Evolutionary conservation across 2,888 invertebrate species (phyloP), one percentile per base, ranked within the genome.

Genomic region (Eucera pruinosa): DNA sequence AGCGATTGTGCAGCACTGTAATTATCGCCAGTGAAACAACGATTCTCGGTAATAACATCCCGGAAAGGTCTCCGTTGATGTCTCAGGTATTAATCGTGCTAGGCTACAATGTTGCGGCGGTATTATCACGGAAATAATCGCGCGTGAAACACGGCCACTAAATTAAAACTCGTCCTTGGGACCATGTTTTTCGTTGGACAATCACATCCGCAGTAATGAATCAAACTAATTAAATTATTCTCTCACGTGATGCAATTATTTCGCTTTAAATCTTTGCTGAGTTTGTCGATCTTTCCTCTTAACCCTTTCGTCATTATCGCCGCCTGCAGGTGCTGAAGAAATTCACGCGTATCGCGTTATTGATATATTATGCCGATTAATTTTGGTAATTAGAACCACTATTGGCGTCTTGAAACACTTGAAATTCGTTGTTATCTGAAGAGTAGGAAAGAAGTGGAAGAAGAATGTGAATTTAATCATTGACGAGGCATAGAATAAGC

Each of bases 181-280:
- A 25, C 47, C 57, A 43, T 27, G 66, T 61, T 47, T 79, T 57
- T 45, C 73, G 52, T 62, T 43, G 62, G 55, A 57, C 67, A 64
- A 73, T 73, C 60, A 67, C 23, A 48, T 13, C 15, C 57, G 20
- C 58, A 36, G 65, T 70, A 48, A 71, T 77, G 71, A 78, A 78
- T 78, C 78, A 67, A 66, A 67, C 66, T 77, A 78, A 78, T 78
- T 78, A 78, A 78, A 78, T 78, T 78, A 67, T 65, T 77, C 71
- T 65, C 60, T 57, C 78, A 61, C 70, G 64, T 45, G 71, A 39
- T 57, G 62, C 78, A 62, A 78, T 77, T 66, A 66, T 71, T 61
- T 61, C 60, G 61, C 50, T 50, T 61, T 25, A 61, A 78, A 61
- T 48, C 71, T 33, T 11, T 39, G 39, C 52, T 36, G 27, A 11